Percentiles rank a stretch among this genome's conserved stretches.
Evolutionary conservation across 2,797 vertebrate species (phyloP).

Genomic region (Pseudochromis fuscus): DNA sequence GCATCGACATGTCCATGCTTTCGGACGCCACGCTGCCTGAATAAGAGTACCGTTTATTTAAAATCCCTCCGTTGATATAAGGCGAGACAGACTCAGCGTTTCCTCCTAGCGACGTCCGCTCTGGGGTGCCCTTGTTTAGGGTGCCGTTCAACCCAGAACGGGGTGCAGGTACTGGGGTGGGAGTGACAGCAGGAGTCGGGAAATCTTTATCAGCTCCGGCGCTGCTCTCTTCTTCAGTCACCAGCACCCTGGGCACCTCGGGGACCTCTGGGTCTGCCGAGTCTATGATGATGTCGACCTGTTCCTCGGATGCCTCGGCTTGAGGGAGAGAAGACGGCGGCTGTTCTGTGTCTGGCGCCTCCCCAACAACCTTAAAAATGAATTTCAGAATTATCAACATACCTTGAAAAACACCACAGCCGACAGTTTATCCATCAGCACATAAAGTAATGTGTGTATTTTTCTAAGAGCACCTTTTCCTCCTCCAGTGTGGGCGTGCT

Average conservation of each 20-base stretch:
- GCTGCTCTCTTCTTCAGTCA: background rate
- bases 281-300: conserved; percentile 23
- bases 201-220: background rate
- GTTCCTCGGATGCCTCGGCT: conserved; percentile 36
- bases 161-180: background rate
- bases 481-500: conserved; percentile 82
- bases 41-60: conserved; percentile 87
- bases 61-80: conserved; percentile 62
- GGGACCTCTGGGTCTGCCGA: conserved; percentile 15
- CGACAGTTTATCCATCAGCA: too few species aligned
- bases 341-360: conserved; percentile 73
- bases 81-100: conserved; percentile 54
- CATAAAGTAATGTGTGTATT: too few species aligned
- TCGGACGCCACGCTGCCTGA: conserved; percentile 87
- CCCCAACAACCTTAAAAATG: conserved; percentile 60
- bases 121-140: conserved; percentile 39
- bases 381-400: background rate
- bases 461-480: conserved; percentile 71
- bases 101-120: conserved; percentile 23
- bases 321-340: conserved; percentile 40
- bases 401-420: background rate
- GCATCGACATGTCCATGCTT: conserved; percentile 88
- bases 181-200: background rate
- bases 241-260: conserved; percentile 18
- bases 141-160: conserved; percentile 22